Base-by-base conservation (phyloP, 2,888 invertebrate species). In the Drosophila colorata region DNA sequence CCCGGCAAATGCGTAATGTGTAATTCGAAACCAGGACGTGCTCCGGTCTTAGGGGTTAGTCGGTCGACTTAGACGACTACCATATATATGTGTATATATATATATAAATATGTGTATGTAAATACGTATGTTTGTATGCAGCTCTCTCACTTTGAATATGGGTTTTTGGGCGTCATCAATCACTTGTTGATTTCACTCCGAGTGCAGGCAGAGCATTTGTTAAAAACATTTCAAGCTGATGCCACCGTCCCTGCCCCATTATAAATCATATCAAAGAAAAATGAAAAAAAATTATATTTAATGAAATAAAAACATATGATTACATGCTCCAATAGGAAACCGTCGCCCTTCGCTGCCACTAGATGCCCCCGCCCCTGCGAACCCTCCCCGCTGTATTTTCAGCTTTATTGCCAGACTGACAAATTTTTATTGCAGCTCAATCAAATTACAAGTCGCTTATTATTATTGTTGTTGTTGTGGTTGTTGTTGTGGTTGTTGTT, bases 371-470 rank as follows among this genome's bases (percentile, higher is more conserved):
- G 5, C 18, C 43, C 40, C n/a, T 33, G 28, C 16, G 20, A 28
- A 4, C 37, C 38, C 2, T 35, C 6, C 41, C 14, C 13, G 28
- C 2, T 8, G 28, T 28, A 33, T 37, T 20, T 41, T 16, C 43
- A 48, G 14, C 14, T 63, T 75, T 59, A 71, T 64, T 60, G 64
- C 67, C 57, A 33, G 66, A 25, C 74, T 83, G 86, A 83, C 83
- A 85, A 80, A 85, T 83, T 83, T 78, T 75, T 85, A 85, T 85
- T 78, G 75, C 86, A 74, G 86, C 85, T 80, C 83, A 85, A 83
- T 83, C 86, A 78, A 78, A 80, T 85, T 74, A 71, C 57, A 57
- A 68, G 52, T 53, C 37, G 28, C 23, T 41, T 58, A 40, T 53
- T 49, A 44, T 58, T 40, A 6, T 47, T 61, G 20, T 37, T 46